Evolutionary conservation across 2,888 invertebrate species (phyloP).

Genomic region (Emmelina monodactyla): DNA sequence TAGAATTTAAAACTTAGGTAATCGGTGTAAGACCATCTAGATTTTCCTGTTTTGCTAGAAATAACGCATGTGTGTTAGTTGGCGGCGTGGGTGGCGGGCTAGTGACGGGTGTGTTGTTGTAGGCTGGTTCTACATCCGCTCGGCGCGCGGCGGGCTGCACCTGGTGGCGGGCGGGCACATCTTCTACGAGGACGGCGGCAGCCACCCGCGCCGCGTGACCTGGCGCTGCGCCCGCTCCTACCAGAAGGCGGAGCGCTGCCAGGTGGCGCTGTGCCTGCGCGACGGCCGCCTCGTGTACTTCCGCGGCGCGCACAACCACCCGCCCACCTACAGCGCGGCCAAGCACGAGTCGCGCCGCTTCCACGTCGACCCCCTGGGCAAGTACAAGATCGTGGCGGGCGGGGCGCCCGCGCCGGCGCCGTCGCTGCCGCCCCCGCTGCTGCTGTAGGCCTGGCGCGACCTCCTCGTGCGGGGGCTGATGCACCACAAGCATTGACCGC

Average conservation of each 20-base stretch:
- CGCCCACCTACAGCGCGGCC: constrained; percentile 49
- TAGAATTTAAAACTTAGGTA: too few species aligned
- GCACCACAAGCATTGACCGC: constrained; percentile 41
- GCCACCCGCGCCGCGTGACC: constrained; percentile 54
- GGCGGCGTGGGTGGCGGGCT: not conserved
- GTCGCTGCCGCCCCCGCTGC: constrained; percentile 25
- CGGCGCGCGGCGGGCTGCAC: constrained; percentile 55
- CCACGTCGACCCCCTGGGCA: constrained; percentile 57
- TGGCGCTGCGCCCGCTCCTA: constrained; percentile 60
- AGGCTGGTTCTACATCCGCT: constrained; percentile 61
- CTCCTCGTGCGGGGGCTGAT: constrained; percentile 57
- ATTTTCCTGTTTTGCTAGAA: too few species aligned
- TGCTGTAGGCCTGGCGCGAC: constrained; percentile 64
- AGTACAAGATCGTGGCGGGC: constrained; percentile 54
- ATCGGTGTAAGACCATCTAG: too few species aligned
- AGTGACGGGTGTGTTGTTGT: constrained; percentile 27
- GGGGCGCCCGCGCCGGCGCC: constrained; percentile 24
- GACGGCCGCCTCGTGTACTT: constrained; percentile 59
- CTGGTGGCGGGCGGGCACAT: constrained; percentile 56
- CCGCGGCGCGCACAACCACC: constrained; percentile 53
- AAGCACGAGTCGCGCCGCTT: constrained; percentile 56
- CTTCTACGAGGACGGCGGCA: constrained; percentile 60
- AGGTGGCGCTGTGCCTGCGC: constrained; percentile 53
- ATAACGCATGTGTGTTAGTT: not conserved
- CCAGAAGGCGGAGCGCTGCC: constrained; percentile 57